Conservation (phyloP, 2,797 vertebrate genomes). For the Thunnus albacares region DNA sequence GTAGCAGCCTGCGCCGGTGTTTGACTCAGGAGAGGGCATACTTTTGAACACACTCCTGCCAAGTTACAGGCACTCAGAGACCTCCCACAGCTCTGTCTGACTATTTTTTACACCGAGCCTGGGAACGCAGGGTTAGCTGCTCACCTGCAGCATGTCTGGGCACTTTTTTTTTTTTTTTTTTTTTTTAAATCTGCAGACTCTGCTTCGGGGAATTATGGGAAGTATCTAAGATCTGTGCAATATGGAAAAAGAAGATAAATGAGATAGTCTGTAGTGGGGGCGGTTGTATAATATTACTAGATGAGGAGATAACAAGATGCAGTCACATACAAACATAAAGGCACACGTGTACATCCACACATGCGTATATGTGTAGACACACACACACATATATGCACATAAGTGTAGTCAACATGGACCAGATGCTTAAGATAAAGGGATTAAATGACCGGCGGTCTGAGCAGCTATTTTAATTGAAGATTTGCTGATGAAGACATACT, state of each 20-base stretch:
- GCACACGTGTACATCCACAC: neutral
- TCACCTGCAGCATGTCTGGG: conserved; percentile 74
- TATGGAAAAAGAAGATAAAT: conserved; percentile 30
- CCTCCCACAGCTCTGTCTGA: conserved; percentile 68
- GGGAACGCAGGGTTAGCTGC: conserved; percentile 61
- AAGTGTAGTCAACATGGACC: conserved; percentile 34
- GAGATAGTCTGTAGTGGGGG: conserved; percentile 50
- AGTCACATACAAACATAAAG: conserved; percentile 31
- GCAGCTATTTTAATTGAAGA: conserved; percentile 81
- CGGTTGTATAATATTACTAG: conserved; percentile 59
- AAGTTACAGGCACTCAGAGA: conserved; percentile 70
- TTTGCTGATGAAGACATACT: conserved; percentile 83
- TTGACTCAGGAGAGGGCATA: conserved; percentile 70
- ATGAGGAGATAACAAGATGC: conserved; percentile 52
- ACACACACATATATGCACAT: conserved; percentile 14
- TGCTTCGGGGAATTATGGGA: conserved; percentile 49
- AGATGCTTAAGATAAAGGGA: conserved; percentile 79
- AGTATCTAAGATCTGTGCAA: conserved; percentile 36
- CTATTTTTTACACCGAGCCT: conserved; percentile 53
- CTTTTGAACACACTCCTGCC: conserved; percentile 67
- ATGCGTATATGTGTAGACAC: neutral
- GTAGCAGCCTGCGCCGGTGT: conserved; percentile 77
- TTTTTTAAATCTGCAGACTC: conserved; percentile 34
- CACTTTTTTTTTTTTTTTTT: conserved; percentile 48
- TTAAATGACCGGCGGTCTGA: conserved; percentile 76